Evolutionary conservation across 2,113 vertebrate genomes (phyloP), one percentile per base, ranked within the genome.

Genomic region (Pedetes capensis): DNA sequence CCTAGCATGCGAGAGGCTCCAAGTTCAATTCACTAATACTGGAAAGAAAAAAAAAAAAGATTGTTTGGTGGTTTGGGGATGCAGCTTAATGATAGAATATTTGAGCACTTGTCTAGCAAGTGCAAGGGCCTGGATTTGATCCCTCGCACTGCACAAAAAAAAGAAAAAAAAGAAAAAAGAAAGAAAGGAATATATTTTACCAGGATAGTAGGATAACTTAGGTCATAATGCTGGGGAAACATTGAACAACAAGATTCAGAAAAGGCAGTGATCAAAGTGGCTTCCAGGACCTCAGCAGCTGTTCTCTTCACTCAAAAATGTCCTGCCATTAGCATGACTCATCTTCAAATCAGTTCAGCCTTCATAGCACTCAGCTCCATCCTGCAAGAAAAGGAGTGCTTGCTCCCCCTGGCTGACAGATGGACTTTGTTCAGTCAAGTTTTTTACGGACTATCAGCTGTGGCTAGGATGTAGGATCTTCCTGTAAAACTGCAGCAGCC

Each of bases 251-350:
- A n/a, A 34, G 18, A 17, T 80, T 86, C 84, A 74, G 85, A 64
- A 81, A 92, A n/a, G n/a, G 10, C 51, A 76, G 74, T 68, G 32
- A 59, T 13, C 18, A 47, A 29, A 47, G 39, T 17, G 71, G n/a
- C 57, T 68, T 87, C 57, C 17, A 85, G 49, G 49, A 61, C 64
- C 79, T 90, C 47, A 14, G 29, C 93, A 97, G 91, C 91, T 96
- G 89, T 76, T 63, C 32, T 76, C 34, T 71, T 96, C 88, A 8
- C 55, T 96, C 93, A 84, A 8, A 84, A 95, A 27, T 66, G 61
- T 53, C 93, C 93, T 88, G 47, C 59, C 66, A 76, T 81, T 71
- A 61, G 47, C 74, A 55, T 91, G 93, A 96, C 81, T 96, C 91
- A 96, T 89, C 68, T 44, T 72, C 63, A 88, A 37, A 92, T 5